Evolutionary conservation across 2,797 vertebrate species (phyloP).

Genomic region (Muraenolepis orangiensis): DNA sequence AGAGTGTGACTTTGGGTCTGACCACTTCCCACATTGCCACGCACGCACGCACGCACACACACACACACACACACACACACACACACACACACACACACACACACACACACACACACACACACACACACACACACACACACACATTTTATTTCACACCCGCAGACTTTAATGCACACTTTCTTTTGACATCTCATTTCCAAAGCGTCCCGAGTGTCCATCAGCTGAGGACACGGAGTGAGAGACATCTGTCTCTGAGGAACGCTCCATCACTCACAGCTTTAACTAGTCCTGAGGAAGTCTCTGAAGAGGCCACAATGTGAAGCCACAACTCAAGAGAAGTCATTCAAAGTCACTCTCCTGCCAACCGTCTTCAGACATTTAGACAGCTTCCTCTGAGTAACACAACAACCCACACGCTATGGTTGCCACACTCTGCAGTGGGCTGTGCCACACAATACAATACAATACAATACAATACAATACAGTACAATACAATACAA

Average conservation of each 20-base stretch:
- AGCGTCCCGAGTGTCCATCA: background rate
- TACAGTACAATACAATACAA: too few species aligned
- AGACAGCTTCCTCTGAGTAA: background rate
- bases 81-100: background rate
- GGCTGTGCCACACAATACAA: background rate
- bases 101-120: background rate
- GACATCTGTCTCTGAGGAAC: background rate
- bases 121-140: background rate
- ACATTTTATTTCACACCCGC: too few species aligned
- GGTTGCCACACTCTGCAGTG: too few species aligned
- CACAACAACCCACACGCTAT: too few species aligned
- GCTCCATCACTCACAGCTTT: background rate
- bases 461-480: too few species aligned
- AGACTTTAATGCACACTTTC: constrained; percentile 1
- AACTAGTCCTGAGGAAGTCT: background rate
- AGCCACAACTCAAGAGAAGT: background rate
- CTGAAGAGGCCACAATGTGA: background rate
- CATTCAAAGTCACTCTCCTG: background rate
- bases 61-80: background rate
- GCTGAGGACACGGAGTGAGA: background rate
- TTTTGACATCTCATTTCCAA: background rate
- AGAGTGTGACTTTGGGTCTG: background rate
- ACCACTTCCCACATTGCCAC: background rate
- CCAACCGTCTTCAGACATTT: too few species aligned
- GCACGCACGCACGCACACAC: background rate